phyloP scores from a whole-genome alignment of 2,888 invertebrate genomes.

The Camptogramma bilineatum region DNA sequence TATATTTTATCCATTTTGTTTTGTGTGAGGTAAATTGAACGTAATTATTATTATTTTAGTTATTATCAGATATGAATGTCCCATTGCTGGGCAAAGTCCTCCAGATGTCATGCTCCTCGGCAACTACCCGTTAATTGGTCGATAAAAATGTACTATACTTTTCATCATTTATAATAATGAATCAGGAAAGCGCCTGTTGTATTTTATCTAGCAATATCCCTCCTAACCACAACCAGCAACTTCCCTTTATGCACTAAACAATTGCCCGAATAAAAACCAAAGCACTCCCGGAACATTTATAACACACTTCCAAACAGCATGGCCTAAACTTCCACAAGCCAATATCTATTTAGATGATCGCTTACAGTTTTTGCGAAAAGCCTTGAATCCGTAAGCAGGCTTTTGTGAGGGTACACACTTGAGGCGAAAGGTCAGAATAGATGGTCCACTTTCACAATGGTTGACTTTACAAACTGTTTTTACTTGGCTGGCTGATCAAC shows the following conservation, averaged over 20 bases:
- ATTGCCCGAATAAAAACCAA: conserved; percentile 16
- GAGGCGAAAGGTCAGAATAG: conserved; percentile 37
- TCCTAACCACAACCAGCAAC: background rate
- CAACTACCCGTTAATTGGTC: too few relatives aligned
- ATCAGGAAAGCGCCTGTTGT: too few relatives aligned
- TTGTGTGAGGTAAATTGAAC: too few relatives aligned
- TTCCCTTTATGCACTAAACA: conserved; percentile 1
- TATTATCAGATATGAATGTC: too few relatives aligned
- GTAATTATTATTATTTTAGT: too few relatives aligned
- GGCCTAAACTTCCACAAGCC: conserved; percentile 40
- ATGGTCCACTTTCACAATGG: background rate
- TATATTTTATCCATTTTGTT: too few relatives aligned
- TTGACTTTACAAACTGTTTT: too few relatives aligned
- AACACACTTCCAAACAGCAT: conserved; percentile 25
- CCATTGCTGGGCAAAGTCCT: too few relatives aligned
- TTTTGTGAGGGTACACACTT: conserved; percentile 48
- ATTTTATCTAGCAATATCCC: background rate
- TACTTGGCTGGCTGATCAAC: too few relatives aligned
- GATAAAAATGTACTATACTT: too few relatives aligned
- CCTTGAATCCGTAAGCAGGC: conserved; percentile 65
- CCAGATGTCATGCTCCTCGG: too few relatives aligned
- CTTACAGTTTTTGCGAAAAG: conserved; percentile 57
- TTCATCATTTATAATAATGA: too few relatives aligned
- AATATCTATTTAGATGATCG: conserved; percentile 53
- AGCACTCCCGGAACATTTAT: conserved; percentile 27